These are phyloP conservation scores for Epirrhoe tristata DNA, from an alignment of 2,888 invertebrate genomes.

Conservation along the genomic window DNA sequence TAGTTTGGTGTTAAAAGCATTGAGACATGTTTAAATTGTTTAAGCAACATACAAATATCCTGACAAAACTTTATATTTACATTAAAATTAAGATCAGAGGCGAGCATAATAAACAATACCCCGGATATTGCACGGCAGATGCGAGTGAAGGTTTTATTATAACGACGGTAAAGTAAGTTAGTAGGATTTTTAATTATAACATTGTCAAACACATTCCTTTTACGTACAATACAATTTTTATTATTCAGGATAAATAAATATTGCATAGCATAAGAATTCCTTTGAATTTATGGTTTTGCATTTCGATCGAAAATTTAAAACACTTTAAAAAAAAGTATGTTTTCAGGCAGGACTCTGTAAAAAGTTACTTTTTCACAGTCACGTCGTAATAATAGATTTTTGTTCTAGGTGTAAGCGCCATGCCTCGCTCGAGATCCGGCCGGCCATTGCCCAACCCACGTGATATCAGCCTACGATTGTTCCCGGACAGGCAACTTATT, in stretches of 20 bases:
- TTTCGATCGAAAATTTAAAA: not conserved
- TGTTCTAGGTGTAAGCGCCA: conserved; percentile 86
- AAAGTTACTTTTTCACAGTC: too few species aligned
- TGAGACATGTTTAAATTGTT: not conserved
- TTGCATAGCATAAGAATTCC: not conserved
- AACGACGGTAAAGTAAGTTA: not conserved
- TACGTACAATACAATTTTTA: not conserved
- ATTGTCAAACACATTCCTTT: conserved; percentile 7
- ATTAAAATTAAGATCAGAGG: not conserved
- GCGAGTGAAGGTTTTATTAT: conserved; percentile 13
- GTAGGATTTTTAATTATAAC: conserved; percentile 12
- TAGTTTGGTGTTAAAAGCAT: not conserved
- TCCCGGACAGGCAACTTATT: conserved; percentile 88
- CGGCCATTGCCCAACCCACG: conserved; percentile 89
- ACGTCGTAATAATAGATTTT: not conserved
- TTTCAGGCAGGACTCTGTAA: too few species aligned
- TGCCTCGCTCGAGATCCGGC: conserved; percentile 87
- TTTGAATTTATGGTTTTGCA: conserved; percentile 1
- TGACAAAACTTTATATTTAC: not conserved
- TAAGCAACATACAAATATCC: not conserved
- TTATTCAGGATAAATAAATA: not conserved
- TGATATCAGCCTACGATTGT: conserved; percentile 88
- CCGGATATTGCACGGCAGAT: conserved; percentile 12
- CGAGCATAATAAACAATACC: conserved; percentile 4
- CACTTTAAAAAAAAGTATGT: not conserved